Evolutionary conservation across 2,113 vertebrate genomes (phyloP).

Genomic region (Phyllostomus discolor): DNA sequence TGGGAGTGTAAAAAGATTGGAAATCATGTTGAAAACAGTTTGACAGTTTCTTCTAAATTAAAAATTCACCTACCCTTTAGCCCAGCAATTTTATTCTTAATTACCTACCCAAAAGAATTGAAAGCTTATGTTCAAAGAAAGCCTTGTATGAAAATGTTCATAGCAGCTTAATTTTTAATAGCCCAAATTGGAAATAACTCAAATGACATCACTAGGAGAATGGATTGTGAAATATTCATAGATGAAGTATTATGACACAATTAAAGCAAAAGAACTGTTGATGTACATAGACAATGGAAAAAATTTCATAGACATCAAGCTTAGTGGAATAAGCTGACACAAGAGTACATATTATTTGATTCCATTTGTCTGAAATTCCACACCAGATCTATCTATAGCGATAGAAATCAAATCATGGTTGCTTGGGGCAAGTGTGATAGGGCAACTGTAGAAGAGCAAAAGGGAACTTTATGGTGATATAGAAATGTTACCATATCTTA

Average conservation of each 20-base stretch:
- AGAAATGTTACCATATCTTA: not conserved
- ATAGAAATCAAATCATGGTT: not conserved
- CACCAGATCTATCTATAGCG: not conserved
- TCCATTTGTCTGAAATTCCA: slow-evolving; percentile 2
- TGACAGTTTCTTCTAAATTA: not conserved
- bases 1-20: not conserved
- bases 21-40: not conserved
- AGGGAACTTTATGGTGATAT: not conserved
- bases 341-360: not conserved
- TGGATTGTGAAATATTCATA: not conserved
- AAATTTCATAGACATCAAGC: not conserved
- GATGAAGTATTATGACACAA: not conserved
- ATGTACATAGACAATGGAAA: not conserved
- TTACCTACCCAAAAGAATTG: not conserved
- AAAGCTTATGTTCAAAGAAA: not conserved
- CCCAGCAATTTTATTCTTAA: not conserved
- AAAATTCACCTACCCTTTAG: not conserved
- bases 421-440: not conserved
- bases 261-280: not conserved
- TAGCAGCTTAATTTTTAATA: slow-evolving; percentile 22
- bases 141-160: slow-evolving; percentile 3
- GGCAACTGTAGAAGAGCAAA: not conserved
- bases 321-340: not conserved
- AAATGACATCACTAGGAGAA: not conserved
- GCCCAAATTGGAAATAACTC: not conserved